A percentile compares a stretch with the other conserved stretches of the same genome.
Conservation (phyloP, 1,140 invertebrate species). For the Drosophila bifasciata region DNA sequence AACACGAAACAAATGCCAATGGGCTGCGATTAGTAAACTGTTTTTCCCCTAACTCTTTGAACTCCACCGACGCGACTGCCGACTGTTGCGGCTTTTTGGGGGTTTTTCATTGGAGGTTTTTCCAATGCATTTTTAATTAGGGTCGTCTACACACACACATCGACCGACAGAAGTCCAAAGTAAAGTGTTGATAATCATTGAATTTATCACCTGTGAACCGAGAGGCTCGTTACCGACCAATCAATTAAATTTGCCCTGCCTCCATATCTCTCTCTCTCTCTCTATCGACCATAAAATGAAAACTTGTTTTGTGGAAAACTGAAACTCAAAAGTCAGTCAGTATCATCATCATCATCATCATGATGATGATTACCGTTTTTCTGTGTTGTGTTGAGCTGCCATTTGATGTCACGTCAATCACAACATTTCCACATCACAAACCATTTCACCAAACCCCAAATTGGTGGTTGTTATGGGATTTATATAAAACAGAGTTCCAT, state of each 20-base stretch:
- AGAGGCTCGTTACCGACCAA: constrained; percentile 46
- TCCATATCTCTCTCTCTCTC: background rate
- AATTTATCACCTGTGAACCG: constrained; percentile 80
- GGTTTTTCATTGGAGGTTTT: constrained; percentile 30
- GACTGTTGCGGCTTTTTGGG: constrained; percentile 6
- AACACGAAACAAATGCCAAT: constrained; percentile 43
- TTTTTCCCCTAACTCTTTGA: constrained; percentile 53
- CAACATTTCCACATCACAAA: constrained; percentile 47
- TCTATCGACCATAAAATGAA: background rate
- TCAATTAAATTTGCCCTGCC: constrained; percentile 38
- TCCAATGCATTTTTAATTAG: constrained; percentile 80
- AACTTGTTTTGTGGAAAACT: constrained; percentile 47
- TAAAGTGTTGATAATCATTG: constrained; percentile 73
- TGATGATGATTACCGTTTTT: constrained; percentile 20
- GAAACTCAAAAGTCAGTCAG: constrained; percentile 7
- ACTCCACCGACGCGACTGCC: constrained; percentile 36
- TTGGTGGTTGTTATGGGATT: constrained; percentile 38
- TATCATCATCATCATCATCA: constrained; percentile 30
- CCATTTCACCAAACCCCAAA: constrained; percentile 43
- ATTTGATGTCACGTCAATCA: constrained; percentile 78
- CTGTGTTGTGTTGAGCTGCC: constrained; percentile 45
- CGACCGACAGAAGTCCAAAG: constrained; percentile 37
- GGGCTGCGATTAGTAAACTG: constrained; percentile 61
- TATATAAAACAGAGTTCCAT: background rate
- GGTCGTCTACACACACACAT: constrained; percentile 15